Base-by-base conservation (phyloP, 2,797 vertebrate genomes). In the Urocyon cinereoargenteus region DNA sequence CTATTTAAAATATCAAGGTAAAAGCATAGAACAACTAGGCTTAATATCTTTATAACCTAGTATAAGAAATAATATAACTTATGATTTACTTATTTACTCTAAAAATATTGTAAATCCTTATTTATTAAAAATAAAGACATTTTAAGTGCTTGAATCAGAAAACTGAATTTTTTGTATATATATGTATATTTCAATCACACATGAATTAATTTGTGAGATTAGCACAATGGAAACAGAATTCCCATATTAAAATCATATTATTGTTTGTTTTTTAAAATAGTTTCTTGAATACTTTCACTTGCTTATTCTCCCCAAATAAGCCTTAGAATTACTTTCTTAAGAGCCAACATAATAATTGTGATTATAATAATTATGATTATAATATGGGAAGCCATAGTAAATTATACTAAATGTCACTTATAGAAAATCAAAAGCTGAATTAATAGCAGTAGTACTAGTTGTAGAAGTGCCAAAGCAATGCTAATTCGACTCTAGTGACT, bases 111-210 rank as follows among this genome's bases (percentile, higher is more conserved):
- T 55, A 61, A 84, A 89, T 88, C 24, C 9, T 66, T 79, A 53
- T 36, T 81, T 40, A 83, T 72, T 40, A 91, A 87, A 89, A 85
- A 84, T 53, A 85, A 62, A 53, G 13, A 34, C 14, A 34, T 70
- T 24, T 36, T 86, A 49, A 82, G 34, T 82, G 31, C 9, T 96
- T 72, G 1, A 59, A 91, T 83, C 15, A 94, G 34, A 92, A 96
- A 83, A 55, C 34, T 59, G 7, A 89, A 55, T 82, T 49, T 45
- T 95, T 3, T 77, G 51, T 36, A 90, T 36, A 40, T 73, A 24
- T 24, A 66, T 91, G 57, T n/a, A 77, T 61, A 5, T 28, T 73
- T 90, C n/a, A 66, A 31, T 62, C 78, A 4, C 26, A 19, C 51
- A 3, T 85, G 31, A 77, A 70, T 77, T 93, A 22, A 57, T 77